Percentiles rank a stretch among this genome's conserved stretches.
These are phyloP conservation scores for Cuniculus paca DNA, from an alignment of 2,797 vertebrate genomes.

Conservation along the genomic window DNA sequence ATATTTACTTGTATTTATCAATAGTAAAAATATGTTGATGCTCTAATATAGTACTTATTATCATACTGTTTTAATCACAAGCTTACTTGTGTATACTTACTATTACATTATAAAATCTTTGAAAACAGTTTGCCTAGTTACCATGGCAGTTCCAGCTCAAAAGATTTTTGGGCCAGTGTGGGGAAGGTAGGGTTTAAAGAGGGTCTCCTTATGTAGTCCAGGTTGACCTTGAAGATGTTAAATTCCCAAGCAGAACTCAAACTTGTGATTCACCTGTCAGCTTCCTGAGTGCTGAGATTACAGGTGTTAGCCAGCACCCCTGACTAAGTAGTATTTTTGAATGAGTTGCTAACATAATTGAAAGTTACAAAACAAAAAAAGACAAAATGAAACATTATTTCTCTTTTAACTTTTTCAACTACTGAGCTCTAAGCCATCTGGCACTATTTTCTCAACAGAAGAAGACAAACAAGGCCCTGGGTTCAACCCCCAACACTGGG, in stretches of 20 bases:
- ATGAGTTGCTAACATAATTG: not conserved
- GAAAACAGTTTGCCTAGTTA: not conserved
- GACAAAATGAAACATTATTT: not conserved
- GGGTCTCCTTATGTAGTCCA: not conserved
- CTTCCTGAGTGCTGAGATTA: not conserved
- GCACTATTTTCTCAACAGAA: not conserved
- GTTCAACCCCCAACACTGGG: not conserved
- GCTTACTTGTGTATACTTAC: not conserved
- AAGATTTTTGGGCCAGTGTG: not conserved
- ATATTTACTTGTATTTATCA: not conserved
- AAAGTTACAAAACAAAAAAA: slow-evolving; percentile 33
- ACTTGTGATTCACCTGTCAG: not conserved
- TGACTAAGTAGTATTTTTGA: not conserved
- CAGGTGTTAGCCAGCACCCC: not conserved
- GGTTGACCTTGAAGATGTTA: not conserved
- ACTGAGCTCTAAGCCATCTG: not conserved
- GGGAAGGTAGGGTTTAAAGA: not conserved
- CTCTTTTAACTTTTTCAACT: not conserved
- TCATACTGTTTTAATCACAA: not conserved
- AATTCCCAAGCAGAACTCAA: not conserved
- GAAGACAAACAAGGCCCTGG: not conserved
- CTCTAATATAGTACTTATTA: not conserved
- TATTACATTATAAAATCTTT: not conserved
- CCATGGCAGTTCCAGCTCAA: not conserved
- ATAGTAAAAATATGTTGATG: slow-evolving; percentile 20